Evolutionary conservation across 1,140 invertebrate genomes (phyloP), one percentile per base, ranked within the genome.

Genomic region (Gonioctena quinquepunctata): DNA sequence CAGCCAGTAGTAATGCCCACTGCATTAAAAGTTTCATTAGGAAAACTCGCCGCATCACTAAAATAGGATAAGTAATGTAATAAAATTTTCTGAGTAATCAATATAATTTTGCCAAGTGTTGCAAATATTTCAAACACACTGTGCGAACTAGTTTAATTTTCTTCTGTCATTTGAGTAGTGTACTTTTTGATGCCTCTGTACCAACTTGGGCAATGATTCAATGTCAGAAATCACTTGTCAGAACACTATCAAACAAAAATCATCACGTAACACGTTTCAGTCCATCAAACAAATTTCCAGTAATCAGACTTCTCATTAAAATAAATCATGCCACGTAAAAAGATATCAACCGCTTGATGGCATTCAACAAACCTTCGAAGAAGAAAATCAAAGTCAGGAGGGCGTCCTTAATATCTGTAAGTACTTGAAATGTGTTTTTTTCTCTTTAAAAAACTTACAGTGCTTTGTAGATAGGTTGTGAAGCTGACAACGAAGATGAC

Each of bases 361-460:
- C 11, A 42, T 3, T 13, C 11, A 42, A 42, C 11, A 42, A 42
- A 8, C 5, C 13, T 42, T 22, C 21, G 21, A 54, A 18, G 57
- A 60, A 60, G 13, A 60, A 60, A 60, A 60, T 60, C 5, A 60
- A 27, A 25, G 57, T 60, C n/a, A 60, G 57, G 22, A 60, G 26
- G 13, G 19, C 25, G 13, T 1, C 21, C n/a, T 0, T 16, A 23
- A 8, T 18, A 11, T 13, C 57, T 11, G 25, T 60, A 25, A 13
- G 57, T 16, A 7, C 7, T 8, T 54, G 13, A 11, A 54, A 54
- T 54, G 13, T 54, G 19, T 54, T 16, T 54, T 54, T 11, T 5
- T 22, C 3, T 3, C 2, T 22, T 54, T 21, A 8, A 21, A 8
- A 54, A 22, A 54, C 1, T n/a, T 54, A 18, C 50, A 16, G 21